phyloP scores from a whole-genome alignment of 2,888 invertebrate species.

The Callyntrura guangdongensis region DNA sequence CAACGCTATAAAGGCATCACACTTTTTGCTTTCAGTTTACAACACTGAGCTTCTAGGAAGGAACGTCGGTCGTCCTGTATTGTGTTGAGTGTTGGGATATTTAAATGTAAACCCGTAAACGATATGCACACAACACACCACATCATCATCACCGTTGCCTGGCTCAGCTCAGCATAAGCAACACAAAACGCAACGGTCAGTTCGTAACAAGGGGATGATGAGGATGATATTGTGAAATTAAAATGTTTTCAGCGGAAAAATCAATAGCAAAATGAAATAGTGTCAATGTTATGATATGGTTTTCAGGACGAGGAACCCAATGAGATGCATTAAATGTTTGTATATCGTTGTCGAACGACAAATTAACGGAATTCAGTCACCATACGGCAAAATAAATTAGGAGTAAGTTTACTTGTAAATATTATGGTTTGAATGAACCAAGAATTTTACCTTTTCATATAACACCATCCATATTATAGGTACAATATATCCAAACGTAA shows the following conservation, averaged over 20 bases:
- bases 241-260: constrained; percentile 62
- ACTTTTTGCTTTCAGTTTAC: not conserved
- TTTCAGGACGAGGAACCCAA: constrained; percentile 78
- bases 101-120: not conserved
- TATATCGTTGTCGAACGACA: constrained; percentile 73
- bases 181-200: not conserved
- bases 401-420: constrained; percentile 51
- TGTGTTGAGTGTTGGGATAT: not conserved
- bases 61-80: not conserved
- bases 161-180: not conserved
- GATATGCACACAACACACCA: not conserved
- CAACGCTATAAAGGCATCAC: not conserved
- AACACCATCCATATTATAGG: constrained; percentile 41
- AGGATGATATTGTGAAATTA: constrained; percentile 59
- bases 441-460: constrained; percentile 43
- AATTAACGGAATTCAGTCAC: constrained; percentile 80
- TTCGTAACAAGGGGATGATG: constrained; percentile 6
- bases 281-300: constrained; percentile 58
- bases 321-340: constrained; percentile 72
- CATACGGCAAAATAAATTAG: constrained; percentile 80
- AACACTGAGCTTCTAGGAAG: not conserved
- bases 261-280: constrained; percentile 44
- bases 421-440: not conserved
- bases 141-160: not conserved
- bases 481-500: not conserved